Conservation (phyloP, 2,888 invertebrate species). For the Nomada ferruginata region DNA sequence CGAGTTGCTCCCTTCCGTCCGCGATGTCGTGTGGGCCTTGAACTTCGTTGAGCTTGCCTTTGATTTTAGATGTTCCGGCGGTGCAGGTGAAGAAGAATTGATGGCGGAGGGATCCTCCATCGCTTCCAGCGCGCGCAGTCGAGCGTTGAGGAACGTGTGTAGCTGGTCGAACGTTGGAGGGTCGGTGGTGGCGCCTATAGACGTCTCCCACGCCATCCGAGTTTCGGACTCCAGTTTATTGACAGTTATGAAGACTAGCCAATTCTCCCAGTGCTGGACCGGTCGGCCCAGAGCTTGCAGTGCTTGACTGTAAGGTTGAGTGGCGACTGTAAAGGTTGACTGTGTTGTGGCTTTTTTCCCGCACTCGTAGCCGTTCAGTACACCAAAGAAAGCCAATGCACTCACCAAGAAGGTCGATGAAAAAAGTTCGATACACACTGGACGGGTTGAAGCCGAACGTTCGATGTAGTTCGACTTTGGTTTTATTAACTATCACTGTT, state of each 20-base stretch:
- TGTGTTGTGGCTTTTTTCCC: no score
- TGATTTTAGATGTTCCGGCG: no score
- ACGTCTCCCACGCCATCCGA: neutral
- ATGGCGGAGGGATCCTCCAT: neutral
- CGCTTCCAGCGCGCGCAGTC: neutral
- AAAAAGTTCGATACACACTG: no score
- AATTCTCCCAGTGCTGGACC: neutral
- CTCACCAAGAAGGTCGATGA: no score
- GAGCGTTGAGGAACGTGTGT: neutral
- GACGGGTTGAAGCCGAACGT: no score
- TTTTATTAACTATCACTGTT: no score
- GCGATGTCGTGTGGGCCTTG: neutral
- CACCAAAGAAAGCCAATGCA: no score
- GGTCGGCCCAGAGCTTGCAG: neutral
- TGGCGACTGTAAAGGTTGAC: no score
- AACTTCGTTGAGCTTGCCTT: neutral
- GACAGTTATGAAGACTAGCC: neutral
- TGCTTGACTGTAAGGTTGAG: no score
- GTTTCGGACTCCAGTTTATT: neutral
- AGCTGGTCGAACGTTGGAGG: neutral
- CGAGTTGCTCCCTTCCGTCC: neutral
- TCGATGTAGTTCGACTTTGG: no score
- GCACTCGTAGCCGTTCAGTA: no score
- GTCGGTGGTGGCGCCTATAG: neutral
- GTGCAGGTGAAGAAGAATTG: no score